phyloP scores from a whole-genome alignment of 2,113 vertebrate genomes.

The Sinosuthora webbiana region DNA sequence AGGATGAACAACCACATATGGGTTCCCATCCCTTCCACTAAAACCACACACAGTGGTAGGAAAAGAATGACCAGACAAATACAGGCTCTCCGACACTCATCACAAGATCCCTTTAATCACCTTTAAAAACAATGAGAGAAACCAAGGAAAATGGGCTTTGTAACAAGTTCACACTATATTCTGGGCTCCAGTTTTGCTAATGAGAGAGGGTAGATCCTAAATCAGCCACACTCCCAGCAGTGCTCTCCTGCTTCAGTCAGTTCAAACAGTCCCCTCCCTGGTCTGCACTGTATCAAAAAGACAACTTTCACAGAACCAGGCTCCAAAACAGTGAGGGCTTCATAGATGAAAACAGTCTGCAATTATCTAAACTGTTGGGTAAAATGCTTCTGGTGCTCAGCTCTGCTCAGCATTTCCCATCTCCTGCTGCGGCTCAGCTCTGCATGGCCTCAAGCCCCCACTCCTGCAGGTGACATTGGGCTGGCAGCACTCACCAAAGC shows the following conservation, averaged over 20 bases:
- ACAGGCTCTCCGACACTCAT: background rate
- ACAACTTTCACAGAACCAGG: background rate
- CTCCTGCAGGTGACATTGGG: background rate
- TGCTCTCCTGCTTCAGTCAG: background rate
- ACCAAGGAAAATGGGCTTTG: background rate
- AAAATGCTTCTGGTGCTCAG: background rate
- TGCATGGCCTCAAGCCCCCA: accelerated
- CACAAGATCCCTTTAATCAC: background rate
- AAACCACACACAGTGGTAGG: background rate
- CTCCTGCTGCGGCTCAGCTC: background rate
- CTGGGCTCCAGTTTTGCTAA: background rate
- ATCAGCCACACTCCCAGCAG: background rate
- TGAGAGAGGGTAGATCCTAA: background rate
- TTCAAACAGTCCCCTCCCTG: background rate
- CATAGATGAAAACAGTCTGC: background rate
- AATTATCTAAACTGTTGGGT: background rate
- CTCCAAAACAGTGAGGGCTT: background rate
- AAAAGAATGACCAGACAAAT: background rate
- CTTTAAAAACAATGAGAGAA: background rate
- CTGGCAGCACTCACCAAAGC: background rate
- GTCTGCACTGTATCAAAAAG: background rate
- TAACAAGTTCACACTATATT: background rate
- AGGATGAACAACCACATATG: background rate
- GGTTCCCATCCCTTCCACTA: background rate
- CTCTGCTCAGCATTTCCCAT: background rate